Conservation (phyloP, 1,140 invertebrate genomes). For the Phymorhynchus buccinoides region DNA sequence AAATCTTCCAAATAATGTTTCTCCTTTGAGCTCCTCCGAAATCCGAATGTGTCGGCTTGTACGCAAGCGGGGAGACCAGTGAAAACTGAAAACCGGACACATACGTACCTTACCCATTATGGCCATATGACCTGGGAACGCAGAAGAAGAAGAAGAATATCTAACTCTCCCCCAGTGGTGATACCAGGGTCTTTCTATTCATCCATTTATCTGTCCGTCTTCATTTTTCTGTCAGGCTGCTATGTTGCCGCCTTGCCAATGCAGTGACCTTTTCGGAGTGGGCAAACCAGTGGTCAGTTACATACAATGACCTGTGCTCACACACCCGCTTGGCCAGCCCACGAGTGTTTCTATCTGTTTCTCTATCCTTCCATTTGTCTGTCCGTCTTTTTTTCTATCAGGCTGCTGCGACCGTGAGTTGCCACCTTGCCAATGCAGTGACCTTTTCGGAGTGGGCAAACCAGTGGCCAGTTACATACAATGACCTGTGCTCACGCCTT, state of each 20-base stretch:
- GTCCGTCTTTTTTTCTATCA: not conserved
- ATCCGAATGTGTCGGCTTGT: too few species aligned
- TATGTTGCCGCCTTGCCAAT: not conserved
- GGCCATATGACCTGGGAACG: too few species aligned
- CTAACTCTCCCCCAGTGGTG: too few species aligned
- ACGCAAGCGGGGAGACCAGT: too few species aligned
- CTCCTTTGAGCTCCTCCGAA: too few species aligned
- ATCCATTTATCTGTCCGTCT: not conserved
- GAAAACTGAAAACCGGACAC: too few species aligned
- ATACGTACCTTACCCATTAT: too few species aligned
- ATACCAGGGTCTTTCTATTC: not conserved
- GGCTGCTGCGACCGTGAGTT: not conserved
- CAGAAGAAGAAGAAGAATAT: too few species aligned
- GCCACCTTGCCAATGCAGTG: not conserved
- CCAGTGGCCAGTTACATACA: not conserved
- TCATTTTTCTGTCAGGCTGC: not conserved
- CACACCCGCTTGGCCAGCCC: too few species aligned
- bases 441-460: not conserved
- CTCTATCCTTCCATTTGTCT: not conserved
- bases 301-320: too few species aligned
- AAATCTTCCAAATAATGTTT: too few species aligned
- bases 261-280: not conserved
- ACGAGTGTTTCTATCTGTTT: not conserved
- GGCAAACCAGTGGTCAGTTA: not conserved
- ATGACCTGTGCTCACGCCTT: too few species aligned